phyloP scores from a whole-genome alignment of 2,888 invertebrate genomes.

The Chloromyia formosa region DNA sequence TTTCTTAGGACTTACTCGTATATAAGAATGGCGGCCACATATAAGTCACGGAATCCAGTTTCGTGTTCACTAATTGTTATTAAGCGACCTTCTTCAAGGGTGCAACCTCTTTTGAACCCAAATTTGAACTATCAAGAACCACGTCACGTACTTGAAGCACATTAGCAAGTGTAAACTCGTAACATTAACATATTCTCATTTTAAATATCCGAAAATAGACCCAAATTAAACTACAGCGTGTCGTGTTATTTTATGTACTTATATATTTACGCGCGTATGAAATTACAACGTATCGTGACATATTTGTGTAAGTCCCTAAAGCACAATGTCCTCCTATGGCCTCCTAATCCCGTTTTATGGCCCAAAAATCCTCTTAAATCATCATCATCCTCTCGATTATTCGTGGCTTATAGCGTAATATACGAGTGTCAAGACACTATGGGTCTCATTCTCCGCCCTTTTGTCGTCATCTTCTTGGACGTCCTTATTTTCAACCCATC shows the following conservation, averaged over 20 bases:
- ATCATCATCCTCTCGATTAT: slow-evolving; percentile 31
- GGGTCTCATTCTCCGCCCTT: slow-evolving; percentile 20
- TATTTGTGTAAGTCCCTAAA: not conserved
- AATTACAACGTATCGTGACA: slow-evolving; percentile 21
- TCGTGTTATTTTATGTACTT: not conserved
- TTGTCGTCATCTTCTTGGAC: slow-evolving; percentile 16
- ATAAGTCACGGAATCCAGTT: not conserved
- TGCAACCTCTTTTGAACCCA: not conserved
- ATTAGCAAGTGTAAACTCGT: not conserved
- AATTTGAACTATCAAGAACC: slow-evolving; percentile 1
- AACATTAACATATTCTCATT: not conserved
- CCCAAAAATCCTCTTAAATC: slow-evolving; percentile 30
- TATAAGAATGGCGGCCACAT: too few relatives aligned
- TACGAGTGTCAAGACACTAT: not conserved
- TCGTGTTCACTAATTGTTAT: not conserved
- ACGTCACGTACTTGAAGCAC: not conserved
- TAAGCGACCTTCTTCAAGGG: not conserved
- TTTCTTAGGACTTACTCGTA: too few relatives aligned
- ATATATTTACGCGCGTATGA: not conserved
- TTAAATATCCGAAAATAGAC: slow-evolving; percentile 7
- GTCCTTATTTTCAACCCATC: slow-evolving; percentile 32
- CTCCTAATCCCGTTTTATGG: slow-evolving; percentile 24
- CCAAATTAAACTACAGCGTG: not conserved
- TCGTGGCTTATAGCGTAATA: not conserved
- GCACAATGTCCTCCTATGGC: slow-evolving; percentile 23